Evolutionary conservation across 2,113 vertebrate species (phyloP), one percentile per base, ranked within the genome.

Genomic region (Shinisaurus crocodilurus): DNA sequence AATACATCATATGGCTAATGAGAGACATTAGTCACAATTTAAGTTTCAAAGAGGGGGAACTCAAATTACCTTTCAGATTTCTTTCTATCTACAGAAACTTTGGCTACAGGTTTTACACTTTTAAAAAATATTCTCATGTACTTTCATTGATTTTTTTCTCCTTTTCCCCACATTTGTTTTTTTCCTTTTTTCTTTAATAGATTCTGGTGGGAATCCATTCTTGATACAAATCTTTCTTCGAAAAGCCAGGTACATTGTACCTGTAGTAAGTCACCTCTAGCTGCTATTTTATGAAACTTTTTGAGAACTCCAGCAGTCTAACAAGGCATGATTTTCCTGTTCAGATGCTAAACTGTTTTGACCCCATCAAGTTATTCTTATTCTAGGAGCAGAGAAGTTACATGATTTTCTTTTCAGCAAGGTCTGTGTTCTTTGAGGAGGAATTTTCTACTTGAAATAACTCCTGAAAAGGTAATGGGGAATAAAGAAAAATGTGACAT

Each of bases 361-460:
- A 45, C 74, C 72, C 50, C 54, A 77, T 32, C 54, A 32, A 45
- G 72, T 76, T 87, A 74, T 86, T 72, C 45, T 25, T 74, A 57
- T 75, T 77, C 72, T 87, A 34, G 57, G 37, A 76, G 27, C 54
- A 45, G 54, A 77, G 72, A 87, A 76, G 72, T 7, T 57, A 76
- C 72, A 76, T 63, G 37, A 43, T 77, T 87, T 76, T 87, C 85
- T 76, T 87, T 87, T 45, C 54, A 87, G 72, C 37, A 29, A 65
- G n/a, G 54, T 60, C 37, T 77, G 37, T 63, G 72, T 76, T 87
- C 54, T 63, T 77, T 63, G 54, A 87, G 70, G 72, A 76, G 72
- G 37, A 75, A 77, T 87, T 60, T 76, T 76, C 54, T 63, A 43
- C 40, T 87, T 87, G 74, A 87, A 43, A 60, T 63, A 45, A 60